Base-by-base conservation (phyloP, 2,888 invertebrate genomes). In the Oscheius myriophilus region DNA sequence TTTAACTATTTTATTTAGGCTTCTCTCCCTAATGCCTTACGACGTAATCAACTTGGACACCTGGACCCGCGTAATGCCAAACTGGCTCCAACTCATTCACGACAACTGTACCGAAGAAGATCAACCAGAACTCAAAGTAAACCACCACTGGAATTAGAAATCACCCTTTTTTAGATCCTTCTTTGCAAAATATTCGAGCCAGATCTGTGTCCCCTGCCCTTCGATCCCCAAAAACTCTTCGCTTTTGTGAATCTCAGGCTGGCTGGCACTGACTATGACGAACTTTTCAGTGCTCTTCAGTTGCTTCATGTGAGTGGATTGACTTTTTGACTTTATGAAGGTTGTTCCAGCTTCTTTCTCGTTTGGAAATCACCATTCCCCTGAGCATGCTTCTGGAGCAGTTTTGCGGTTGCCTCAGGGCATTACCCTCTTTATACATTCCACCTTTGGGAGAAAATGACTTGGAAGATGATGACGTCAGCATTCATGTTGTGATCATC, bases 21-120 rank as follows among this genome's bases (percentile, higher is more conserved):
- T 98, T 55, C 94, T 96, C 87, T 96, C 96, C 87, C 89, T 98
- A 73, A 95, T 97, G 42, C 97, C 98, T 0, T 98, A 98, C 87
- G 96, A 97, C 82, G 93, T 98, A 33, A 93, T 99, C 77, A 94
- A 94, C 0, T 67, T 83, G 41, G 77, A 82, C 52, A 89, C 90
- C 67, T 98, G 98, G 98, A 94, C 96, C 87, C 92, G 92, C 87
- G 94, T 98, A 25, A 98, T 98, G 94, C 97, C 98, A 0, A 93
- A 94, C 83, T 98, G 98, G 98, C 92, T 98, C 92, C 75, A 75
- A 41, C 55, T 69, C 2, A 76, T 78, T 52, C 71, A 72, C 16
- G 70, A 73, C 42, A 71, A 76, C 54, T 76, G 75, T 42, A 75
- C 74, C 18, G 85, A 85, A 53, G 78, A 81, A 52, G 79, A 94